Percentiles rank a stretch among this genome's conserved stretches.
These are phyloP conservation scores for Buathra laborator DNA, from an alignment of 2,888 invertebrate genomes.

Conservation along the genomic window DNA sequence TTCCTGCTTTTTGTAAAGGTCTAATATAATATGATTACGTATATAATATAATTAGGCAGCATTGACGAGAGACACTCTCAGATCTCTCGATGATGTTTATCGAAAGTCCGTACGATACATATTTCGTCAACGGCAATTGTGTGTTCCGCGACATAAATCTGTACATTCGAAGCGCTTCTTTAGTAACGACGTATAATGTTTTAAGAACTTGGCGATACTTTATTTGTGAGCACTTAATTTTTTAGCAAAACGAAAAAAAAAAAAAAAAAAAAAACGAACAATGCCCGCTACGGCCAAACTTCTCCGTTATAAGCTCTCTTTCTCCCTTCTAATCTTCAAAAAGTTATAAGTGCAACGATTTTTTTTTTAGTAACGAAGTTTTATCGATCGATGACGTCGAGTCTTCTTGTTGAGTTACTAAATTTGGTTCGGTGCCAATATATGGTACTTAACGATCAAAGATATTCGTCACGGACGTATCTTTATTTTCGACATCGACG, in stretches of 20 bases:
- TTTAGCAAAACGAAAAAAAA: constrained; percentile 34
- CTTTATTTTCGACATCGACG: neutral
- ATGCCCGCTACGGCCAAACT: neutral
- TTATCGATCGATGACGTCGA: constrained; percentile 34
- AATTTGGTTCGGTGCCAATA: constrained; percentile 14
- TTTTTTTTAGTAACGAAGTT: constrained; percentile 29
- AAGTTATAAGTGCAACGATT: constrained; percentile 2
- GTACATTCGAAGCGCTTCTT: constrained; percentile 35
- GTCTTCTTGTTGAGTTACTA: constrained; percentile 10
- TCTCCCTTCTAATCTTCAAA: constrained; percentile 29
- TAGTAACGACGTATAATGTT: constrained; percentile 9
- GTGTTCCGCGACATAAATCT: constrained; percentile 28
- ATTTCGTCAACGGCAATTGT: constrained; percentile 28
- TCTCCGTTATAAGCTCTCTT: constrained; percentile 22
- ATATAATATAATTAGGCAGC: constrained; percentile 47
- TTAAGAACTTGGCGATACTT: constrained; percentile 38
- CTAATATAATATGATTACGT: constrained; percentile 53
- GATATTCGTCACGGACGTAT: neutral
- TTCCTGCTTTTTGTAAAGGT: constrained; percentile 59
- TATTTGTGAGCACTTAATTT: constrained; percentile 27
- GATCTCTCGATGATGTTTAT: constrained; percentile 27
- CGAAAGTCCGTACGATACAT: constrained; percentile 24
- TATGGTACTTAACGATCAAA: constrained; percentile 47
- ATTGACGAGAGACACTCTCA: constrained; percentile 5
- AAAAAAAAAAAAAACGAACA: constrained; percentile 22